phyloP scores from a whole-genome alignment of 2,888 invertebrate genomes.

The Philereme transversata region DNA sequence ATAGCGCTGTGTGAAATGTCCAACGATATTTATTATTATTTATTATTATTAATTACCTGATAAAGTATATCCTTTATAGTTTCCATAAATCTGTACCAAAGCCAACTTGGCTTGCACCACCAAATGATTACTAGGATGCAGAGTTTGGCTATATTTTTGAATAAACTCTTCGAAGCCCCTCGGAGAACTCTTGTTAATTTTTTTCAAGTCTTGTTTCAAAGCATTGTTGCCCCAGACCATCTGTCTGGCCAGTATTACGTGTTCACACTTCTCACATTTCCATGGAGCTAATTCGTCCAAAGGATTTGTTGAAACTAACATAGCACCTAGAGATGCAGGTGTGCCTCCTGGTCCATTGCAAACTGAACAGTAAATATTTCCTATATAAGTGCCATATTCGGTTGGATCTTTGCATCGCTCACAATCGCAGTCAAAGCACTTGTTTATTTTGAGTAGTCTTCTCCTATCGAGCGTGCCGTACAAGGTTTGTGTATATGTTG shows the following conservation, averaged over 20 bases:
- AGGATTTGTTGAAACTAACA: slow-evolving; percentile 85
- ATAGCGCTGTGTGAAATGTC: no score
- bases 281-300: slow-evolving; percentile 84
- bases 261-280: slow-evolving; percentile 86
- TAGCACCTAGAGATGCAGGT: slow-evolving; percentile 58
- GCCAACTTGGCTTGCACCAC: slow-evolving; percentile 88
- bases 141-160: slow-evolving; percentile 83
- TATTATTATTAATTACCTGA: no score
- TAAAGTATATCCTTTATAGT: slow-evolving; percentile 80
- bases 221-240: slow-evolving; percentile 86
- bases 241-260: slow-evolving; percentile 82
- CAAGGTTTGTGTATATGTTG: slow-evolving; percentile 88
- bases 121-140: slow-evolving; percentile 88
- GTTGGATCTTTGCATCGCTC: slow-evolving; percentile 87
- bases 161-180: slow-evolving; percentile 86
- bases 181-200: slow-evolving; percentile 80
- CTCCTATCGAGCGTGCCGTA: slow-evolving; percentile 88
- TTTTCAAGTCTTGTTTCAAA: slow-evolving; percentile 83
- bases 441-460: slow-evolving; percentile 83
- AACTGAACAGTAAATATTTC: slow-evolving; percentile 86
- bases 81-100: slow-evolving; percentile 87
- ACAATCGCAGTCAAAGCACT: slow-evolving; percentile 89
- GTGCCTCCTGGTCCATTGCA: slow-evolving; percentile 78
- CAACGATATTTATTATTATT: no score
- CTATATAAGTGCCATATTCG: slow-evolving; percentile 86